A percentile compares a stretch with the other conserved stretches of the same genome.
Conservation (phyloP, 2,113 vertebrate species). For the Takifugu bimaculatus region DNA sequence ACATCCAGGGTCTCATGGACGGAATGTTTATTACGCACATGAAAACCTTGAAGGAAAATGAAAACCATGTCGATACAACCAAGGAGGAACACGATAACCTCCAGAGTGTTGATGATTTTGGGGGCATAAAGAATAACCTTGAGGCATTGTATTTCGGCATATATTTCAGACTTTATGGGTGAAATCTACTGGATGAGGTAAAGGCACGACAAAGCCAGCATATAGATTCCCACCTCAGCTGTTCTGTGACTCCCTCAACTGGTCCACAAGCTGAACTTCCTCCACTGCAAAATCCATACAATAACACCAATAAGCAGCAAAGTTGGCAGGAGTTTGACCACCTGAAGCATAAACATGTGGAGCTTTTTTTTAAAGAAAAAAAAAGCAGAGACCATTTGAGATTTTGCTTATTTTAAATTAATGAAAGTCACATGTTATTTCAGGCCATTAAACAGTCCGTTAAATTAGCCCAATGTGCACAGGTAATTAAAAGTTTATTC, state of each 20-base stretch:
- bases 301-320: neutral
- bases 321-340: slow-evolving; percentile 30
- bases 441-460: slow-evolving; percentile 35
- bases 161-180: slow-evolving; percentile 5
- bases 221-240: slow-evolving; percentile 23
- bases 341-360: slow-evolving; percentile 55
- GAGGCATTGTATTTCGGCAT: neutral
- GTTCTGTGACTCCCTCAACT: slow-evolving; percentile 64
- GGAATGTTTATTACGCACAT: neutral
- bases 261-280: slow-evolving; percentile 37
- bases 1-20: too few relatives aligned
- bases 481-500: slow-evolving; percentile 9
- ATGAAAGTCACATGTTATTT: slow-evolving; percentile 33
- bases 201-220: neutral
- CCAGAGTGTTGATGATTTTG: neutral
- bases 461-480: slow-evolving; percentile 30
- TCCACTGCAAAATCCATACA: slow-evolving; percentile 19
- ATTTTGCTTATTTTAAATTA: slow-evolving; percentile 38
- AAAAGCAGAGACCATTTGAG: too few relatives aligned
- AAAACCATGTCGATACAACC: neutral
- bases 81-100: neutral
- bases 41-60: slow-evolving; percentile 3
- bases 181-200: slow-evolving; percentile 12
- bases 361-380: slow-evolving; percentile 16
- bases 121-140: slow-evolving; percentile 1